Evolutionary conservation across 2,888 invertebrate genomes (phyloP).

Genomic region (Eretmocerus hayati): DNA sequence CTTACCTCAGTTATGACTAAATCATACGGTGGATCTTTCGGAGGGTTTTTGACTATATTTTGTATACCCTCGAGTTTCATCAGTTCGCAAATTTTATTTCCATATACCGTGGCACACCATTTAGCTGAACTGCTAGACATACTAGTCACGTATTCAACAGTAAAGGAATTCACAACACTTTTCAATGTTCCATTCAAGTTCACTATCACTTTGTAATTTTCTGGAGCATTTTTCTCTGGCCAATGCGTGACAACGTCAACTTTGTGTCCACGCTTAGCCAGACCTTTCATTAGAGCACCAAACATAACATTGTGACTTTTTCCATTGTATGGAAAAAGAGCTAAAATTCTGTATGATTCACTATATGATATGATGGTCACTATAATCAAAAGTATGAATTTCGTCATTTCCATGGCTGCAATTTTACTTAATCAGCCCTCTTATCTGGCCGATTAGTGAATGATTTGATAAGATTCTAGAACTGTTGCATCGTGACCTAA

Average conservation of each 20-base stretch:
- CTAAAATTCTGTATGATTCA: constrained; percentile 41
- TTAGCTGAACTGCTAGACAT: not conserved
- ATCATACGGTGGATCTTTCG: constrained; percentile 29
- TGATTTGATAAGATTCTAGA: too few species aligned
- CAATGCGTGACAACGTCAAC: constrained; percentile 42
- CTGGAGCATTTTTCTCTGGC: constrained; percentile 32
- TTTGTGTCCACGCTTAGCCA: constrained; percentile 46
- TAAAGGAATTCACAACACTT: constrained; percentile 25
- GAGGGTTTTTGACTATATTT: constrained; percentile 26
- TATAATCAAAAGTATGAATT: too few species aligned
- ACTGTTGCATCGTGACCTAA: not conserved
- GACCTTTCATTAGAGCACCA: constrained; percentile 42
- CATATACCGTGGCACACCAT: constrained; percentile 12
- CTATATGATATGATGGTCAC: not conserved
- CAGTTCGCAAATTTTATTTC: constrained; percentile 22
- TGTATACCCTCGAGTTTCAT: constrained; percentile 23
- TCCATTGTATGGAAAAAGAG: constrained; percentile 45
- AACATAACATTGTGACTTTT: constrained; percentile 49
- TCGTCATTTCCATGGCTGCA: too few species aligned
- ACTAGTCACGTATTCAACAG: constrained; percentile 17
- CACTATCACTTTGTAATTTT: constrained; percentile 40
- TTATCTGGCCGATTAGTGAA: too few species aligned
- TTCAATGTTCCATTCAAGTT: constrained; percentile 25
- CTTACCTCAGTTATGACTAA: constrained; percentile 29
- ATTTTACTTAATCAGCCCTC: too few species aligned